A percentile compares a stretch with the other conserved stretches of the same genome.
These are phyloP conservation scores for Sebastes taczanowskii DNA, from an alignment of 2,797 vertebrate species.

Conservation along the genomic window DNA sequence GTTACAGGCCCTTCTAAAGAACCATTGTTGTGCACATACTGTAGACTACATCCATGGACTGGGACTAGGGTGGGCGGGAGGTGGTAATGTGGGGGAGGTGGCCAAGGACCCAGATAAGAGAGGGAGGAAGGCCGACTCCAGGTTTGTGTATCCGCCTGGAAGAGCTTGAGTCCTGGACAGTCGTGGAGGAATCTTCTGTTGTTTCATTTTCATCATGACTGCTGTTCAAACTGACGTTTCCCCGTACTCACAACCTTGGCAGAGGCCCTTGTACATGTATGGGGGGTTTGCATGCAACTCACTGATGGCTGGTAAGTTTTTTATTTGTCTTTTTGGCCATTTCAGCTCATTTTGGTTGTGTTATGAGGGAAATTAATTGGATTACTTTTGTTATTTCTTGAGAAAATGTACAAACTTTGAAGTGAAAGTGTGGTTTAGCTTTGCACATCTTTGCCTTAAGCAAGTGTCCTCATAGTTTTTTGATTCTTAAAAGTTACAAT, in stretches of 20 bases:
- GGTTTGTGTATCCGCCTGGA: constrained; percentile 23
- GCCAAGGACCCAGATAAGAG: constrained; percentile 54
- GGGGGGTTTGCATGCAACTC: constrained; percentile 73
- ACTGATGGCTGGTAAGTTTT: constrained; percentile 79
- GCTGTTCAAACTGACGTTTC: constrained; percentile 49
- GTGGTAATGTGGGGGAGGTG: constrained; percentile 55
- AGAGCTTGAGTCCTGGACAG: neutral
- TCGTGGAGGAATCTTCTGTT: constrained; percentile 16
- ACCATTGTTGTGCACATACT: constrained; percentile 56
- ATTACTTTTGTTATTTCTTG: neutral
- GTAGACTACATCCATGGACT: neutral
- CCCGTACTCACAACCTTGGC: constrained; percentile 48
- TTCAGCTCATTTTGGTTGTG: neutral
- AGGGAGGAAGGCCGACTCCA: constrained; percentile 7
- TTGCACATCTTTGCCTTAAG: neutral
- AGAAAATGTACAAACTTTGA: neutral
- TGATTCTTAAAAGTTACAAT: neutral
- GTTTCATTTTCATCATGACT: constrained; percentile 62
- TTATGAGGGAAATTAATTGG: neutral
- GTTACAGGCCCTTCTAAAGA: neutral
- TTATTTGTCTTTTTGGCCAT: neutral
- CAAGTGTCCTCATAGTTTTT: neutral
- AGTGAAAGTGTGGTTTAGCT: neutral
- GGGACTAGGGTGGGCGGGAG: constrained; percentile 20
- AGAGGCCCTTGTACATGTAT: constrained; percentile 55